Base-by-base conservation (phyloP, 2,888 invertebrate genomes). In the Metacarcinus magister region DNA sequence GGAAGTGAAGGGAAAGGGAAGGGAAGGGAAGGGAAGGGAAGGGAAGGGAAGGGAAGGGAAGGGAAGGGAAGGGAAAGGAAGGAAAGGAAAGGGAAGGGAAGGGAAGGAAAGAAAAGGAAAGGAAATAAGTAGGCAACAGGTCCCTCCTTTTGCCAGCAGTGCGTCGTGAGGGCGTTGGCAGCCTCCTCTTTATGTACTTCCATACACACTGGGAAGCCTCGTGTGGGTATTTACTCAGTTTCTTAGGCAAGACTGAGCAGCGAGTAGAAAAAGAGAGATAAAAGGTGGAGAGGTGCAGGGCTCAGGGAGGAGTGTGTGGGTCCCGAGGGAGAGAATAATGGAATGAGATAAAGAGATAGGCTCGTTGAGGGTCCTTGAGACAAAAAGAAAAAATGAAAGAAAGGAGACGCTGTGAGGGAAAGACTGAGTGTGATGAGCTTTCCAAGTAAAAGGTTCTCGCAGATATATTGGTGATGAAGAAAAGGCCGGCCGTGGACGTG, bases 131-230 rank as follows among this genome's bases (percentile, higher is more conserved):
- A 32, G 91, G 91, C 23, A 44, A 32, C 28, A n/a, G 48, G 82
- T 32, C 32, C 32, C 82, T 82, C 32, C 8, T 5, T 13, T 28
- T 82, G 82, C 82, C 82, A 82, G 32, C 82, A 32, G 28, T 82
- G 82, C 82, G 8, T 82, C 82, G 32, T 82, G 32, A 32, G 82
- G 82, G 82, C 32, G 82, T 82, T 82, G 82, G 82, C 82, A 82
- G 10, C 82, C 82, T 75, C 60, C 60, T 60, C 19, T 60, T 19
- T 67, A 67, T 67, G n/a, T 82, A 82, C 82, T 82, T 82, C 32
- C 82, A 82, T 82, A 82, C 32, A 82, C 32, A 10, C 82, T 82
- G 32, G 82, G 82, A 82, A 82, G 10, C 32, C 82, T 82, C 7
- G 32, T 28, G 82, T 32, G 7, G 32, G 82, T 82, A 82, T 82